Conservation (phyloP, 2,113 vertebrate genomes). For the Rousettus leschenaultii region DNA sequence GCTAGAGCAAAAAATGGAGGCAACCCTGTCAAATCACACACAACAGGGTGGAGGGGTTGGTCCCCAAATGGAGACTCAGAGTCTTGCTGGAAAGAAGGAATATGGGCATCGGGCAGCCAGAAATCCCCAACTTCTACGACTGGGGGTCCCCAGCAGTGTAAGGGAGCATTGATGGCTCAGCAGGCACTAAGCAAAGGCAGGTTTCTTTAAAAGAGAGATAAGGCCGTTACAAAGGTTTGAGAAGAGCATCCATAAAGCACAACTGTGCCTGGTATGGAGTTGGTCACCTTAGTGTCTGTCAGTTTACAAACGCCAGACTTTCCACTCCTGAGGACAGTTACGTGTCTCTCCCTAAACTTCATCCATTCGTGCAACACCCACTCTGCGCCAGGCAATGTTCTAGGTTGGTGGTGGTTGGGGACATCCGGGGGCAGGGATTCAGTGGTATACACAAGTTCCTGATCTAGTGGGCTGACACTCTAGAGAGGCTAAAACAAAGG, state of each 20-base stretch:
- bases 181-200: neutral
- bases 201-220: neutral
- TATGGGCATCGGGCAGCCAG: neutral
- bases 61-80: neutral
- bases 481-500: neutral
- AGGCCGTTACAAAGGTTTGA: neutral
- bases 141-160: accelerated
- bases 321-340: accelerated
- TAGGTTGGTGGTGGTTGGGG: neutral
- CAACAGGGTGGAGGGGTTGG: neutral
- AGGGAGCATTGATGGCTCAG: neutral
- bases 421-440: too few relatives aligned
- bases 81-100: neutral
- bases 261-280: neutral
- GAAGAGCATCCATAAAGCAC: neutral
- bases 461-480: neutral
- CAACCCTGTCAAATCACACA: accelerated
- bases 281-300: neutral
- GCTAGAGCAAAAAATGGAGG: accelerated
- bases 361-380: neutral
- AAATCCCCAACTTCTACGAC: accelerated
- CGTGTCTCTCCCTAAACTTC: neutral
- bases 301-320: neutral
- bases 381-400: neutral
- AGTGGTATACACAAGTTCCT: accelerated